A percentile compares a stretch with the other conserved stretches of the same genome.
phyloP scores from a whole-genome alignment of 2,797 vertebrate genomes.

The Limnodromus scolopaceus region DNA sequence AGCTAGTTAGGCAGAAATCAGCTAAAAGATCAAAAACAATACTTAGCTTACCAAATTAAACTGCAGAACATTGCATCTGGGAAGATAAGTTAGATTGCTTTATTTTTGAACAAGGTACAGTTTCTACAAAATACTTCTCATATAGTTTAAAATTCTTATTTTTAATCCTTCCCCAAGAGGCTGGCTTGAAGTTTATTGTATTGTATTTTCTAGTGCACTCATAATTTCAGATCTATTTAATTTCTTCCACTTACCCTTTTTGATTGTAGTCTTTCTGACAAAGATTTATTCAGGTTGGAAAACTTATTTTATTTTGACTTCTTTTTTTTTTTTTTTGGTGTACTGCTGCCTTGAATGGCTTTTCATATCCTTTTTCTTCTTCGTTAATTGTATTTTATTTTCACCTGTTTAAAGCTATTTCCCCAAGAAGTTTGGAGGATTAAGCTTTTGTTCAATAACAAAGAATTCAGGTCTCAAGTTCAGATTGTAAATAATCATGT shows the following conservation, averaged over 20 bases:
- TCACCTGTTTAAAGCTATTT: constrained; percentile 21
- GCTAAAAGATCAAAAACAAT: constrained; percentile 5
- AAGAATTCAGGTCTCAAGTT: background rate
- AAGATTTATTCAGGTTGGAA: background rate
- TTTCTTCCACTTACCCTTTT: background rate
- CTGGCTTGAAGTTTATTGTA: background rate
- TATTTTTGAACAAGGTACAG: background rate
- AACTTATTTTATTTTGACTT: background rate
- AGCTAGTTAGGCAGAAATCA: constrained; percentile 35
- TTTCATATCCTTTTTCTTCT: background rate
- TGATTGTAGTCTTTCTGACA: constrained; percentile 17
- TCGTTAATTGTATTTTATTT: background rate
- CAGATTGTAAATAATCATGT: background rate
- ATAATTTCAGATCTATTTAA: constrained; percentile 3
- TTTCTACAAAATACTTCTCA: background rate
- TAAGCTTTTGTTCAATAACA: constrained; percentile 24
- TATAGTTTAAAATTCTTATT: constrained; percentile 13
- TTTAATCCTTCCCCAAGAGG: background rate
- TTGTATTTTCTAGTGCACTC: background rate
- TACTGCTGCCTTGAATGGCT: background rate
- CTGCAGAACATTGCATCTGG: background rate
- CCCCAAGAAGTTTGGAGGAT: background rate
- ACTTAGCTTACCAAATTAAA: constrained; percentile 3
- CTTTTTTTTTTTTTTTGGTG: background rate
- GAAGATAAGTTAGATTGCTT: constrained; percentile 22